Evolutionary conservation across 2,888 invertebrate species (phyloP), one percentile per base, ranked within the genome.

Genomic region (Plebejus melissa): DNA sequence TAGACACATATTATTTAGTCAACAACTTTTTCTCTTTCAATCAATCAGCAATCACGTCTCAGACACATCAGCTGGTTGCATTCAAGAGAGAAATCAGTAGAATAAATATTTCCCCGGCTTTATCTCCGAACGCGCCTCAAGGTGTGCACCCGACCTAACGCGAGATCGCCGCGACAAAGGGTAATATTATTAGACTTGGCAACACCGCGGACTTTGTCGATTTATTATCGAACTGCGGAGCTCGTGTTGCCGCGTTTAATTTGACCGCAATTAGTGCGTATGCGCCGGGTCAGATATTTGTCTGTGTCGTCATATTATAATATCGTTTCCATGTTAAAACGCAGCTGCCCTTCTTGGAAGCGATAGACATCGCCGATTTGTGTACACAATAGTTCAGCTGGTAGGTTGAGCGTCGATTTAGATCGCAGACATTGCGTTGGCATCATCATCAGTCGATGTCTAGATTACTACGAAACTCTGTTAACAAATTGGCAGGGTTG

Each of bases 151-250:
- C 54, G 36, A 54, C 54, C 41, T 70, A 70, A 41, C 36, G 6
- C 41, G 41, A 38, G 38, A 74, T 2, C 58, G 41, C 41, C 75
- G 60, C 84, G 85, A 88, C 87, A 89, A 89, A 89, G 86, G 82
- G 79, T 83, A 82, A 80, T 89, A 89, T 88, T 87, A 89, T 89
- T 89, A 90, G 88, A 88, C 86, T 90, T 89, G 89, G 90, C 90
- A 88, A 80, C 79, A 80, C 80, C 79, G 78, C 77, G 69, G 80
- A 77, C 82, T 82, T 77, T 83, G 84, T 82, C 82, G 84, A 87
- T 88, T 86, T 88, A 87, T 84, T 87, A 86, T 84, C 82, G 83
- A 84, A 83, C 81, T 78, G 72, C 70, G 69, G 77, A 76, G 77
- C 78, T 78, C 75, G 75, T 77, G 79, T 79, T 75, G 79, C 78